These are phyloP conservation scores for Mola mola DNA, from an alignment of 2,113 vertebrate species.

Conservation along the genomic window DNA sequence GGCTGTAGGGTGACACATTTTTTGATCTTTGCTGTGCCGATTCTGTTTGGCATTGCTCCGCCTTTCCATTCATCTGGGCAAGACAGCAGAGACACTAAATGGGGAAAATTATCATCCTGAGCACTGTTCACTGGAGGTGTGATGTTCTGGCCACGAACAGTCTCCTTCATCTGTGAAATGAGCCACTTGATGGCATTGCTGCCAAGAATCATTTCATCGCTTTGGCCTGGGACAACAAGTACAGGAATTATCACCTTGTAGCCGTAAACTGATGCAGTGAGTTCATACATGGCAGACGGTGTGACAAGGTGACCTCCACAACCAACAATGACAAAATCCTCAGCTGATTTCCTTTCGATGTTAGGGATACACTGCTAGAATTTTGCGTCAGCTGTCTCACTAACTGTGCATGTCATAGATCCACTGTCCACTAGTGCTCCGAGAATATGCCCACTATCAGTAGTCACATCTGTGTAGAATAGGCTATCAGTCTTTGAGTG, in stretches of 20 bases:
- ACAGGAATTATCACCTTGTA: constrained; percentile 3
- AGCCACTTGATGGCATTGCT: constrained; percentile 45
- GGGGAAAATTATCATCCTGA: neutral
- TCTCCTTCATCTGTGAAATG: neutral
- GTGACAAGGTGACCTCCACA: constrained; percentile 33
- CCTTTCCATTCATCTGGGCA: neutral
- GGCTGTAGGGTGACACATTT: constrained; percentile 15
- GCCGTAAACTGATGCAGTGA: constrained; percentile 28
- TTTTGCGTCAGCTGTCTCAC: constrained; percentile 14
- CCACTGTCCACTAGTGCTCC: constrained; percentile 54
- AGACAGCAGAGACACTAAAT: constrained; percentile 26
- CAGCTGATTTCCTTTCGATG: constrained; percentile 10
- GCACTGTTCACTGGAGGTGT: neutral
- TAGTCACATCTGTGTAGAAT: constrained; percentile 20
- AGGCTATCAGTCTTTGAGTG: constrained; percentile 17
- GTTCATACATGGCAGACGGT: constrained; percentile 38
- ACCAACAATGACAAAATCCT: constrained; percentile 32
- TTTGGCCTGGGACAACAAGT: constrained; percentile 31
- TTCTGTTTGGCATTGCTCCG: constrained; percentile 7
- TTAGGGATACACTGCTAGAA: neutral
- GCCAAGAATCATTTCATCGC: constrained; percentile 33
- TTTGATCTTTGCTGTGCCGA: constrained; percentile 20
- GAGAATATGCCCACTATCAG: neutral
- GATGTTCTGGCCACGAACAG: neutral
- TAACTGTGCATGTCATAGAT: constrained; percentile 47